These are phyloP conservation scores for Protosalanx chinensis DNA, from an alignment of 2,797 vertebrate species.

Conservation along the genomic window DNA sequence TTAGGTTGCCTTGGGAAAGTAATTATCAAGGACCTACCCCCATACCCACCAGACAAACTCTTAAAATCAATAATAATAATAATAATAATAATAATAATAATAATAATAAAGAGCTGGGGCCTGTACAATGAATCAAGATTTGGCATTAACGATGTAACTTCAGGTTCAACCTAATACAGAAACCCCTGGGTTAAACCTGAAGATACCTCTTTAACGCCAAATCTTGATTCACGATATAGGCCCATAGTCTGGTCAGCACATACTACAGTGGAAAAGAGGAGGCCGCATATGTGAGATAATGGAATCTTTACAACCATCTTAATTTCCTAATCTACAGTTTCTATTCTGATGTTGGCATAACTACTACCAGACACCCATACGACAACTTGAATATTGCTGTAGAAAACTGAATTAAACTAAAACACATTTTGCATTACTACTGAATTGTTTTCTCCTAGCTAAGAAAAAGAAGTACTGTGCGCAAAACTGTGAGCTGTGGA, in stretches of 20 bases:
- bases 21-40: slow-evolving; percentile 23
- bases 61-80: slow-evolving; percentile 23
- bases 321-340: slow-evolving; percentile 20
- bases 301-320: slow-evolving; percentile 36
- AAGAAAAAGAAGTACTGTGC: slow-evolving; percentile 35
- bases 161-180: too few species aligned
- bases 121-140: too few species aligned
- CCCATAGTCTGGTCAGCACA: not conserved
- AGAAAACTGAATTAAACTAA: slow-evolving; percentile 44
- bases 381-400: slow-evolving; percentile 34
- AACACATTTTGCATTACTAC: slow-evolving; percentile 41
- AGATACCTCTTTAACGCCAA: too few species aligned
- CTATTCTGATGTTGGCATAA: slow-evolving; percentile 47
- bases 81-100: slow-evolving; percentile 21
- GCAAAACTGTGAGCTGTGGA: slow-evolving; percentile 32
- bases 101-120: slow-evolving; percentile 31
- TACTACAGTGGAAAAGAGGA: slow-evolving; percentile 26
- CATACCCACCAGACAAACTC: slow-evolving; percentile 10
- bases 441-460: slow-evolving; percentile 12
- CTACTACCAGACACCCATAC: slow-evolving; percentile 41
- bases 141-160: too few species aligned
- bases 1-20: slow-evolving; percentile 22
- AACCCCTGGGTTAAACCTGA: too few species aligned
- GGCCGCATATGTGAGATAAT: slow-evolving; percentile 39
- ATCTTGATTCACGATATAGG: too few species aligned